Conservation (phyloP, 2,113 vertebrate species). For the Crotalus horridus region DNA sequence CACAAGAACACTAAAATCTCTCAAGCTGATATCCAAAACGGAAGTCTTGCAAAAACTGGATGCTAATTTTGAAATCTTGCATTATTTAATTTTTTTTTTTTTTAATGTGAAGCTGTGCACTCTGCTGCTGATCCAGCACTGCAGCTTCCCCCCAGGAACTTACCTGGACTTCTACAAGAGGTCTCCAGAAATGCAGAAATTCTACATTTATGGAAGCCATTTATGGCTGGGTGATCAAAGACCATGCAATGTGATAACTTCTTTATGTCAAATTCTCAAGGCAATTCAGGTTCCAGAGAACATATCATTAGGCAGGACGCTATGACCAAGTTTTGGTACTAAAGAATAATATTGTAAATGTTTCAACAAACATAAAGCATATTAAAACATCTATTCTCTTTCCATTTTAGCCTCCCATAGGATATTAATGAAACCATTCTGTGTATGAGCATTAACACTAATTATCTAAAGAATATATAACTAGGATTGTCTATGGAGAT, state of each 20-base stretch:
- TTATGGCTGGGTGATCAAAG: not conserved
- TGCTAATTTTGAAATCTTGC: not conserved
- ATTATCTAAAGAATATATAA: not conserved
- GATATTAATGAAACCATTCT: not conserved
- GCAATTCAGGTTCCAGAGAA: not conserved
- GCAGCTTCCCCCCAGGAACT: not conserved
- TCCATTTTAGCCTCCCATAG: not conserved
- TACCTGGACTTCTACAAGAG: not conserved
- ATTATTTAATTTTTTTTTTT: not conserved
- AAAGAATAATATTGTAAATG: not conserved
- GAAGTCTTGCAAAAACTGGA: not conserved
- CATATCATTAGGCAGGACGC: not conserved
- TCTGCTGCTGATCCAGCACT: not conserved
- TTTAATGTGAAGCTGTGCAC: not conserved
- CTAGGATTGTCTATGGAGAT: not conserved
- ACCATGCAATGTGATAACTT: not conserved
- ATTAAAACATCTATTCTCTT: not conserved
- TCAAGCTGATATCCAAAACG: not conserved
- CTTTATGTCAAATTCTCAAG: not conserved
- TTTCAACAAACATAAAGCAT: not conserved
- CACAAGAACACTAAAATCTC: not conserved
- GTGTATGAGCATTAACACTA: not conserved
- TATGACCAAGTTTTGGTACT: not conserved
- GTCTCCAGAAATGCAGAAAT: not conserved
- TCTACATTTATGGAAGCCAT: not conserved